Base-by-base conservation (phyloP, 2,888 invertebrate species). In the Pachymerium ferrugineum region DNA sequence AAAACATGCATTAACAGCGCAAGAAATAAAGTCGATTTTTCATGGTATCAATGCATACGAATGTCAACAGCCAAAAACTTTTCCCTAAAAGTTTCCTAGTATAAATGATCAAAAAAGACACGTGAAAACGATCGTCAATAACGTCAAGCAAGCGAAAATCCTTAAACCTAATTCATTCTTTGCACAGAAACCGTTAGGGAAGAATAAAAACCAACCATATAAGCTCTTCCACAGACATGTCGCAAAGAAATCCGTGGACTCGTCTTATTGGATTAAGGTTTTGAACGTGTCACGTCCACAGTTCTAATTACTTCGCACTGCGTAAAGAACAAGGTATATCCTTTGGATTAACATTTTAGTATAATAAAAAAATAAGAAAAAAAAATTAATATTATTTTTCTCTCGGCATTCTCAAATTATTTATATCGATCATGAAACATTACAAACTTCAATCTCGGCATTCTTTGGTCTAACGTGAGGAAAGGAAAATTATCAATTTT, bases 251-350 rank as follows among this genome's bases (percentile, higher is more conserved):
- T 62, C 62, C 28, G 62, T 62, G 28, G 62, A 62, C 62, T 62
- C 62, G 62, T 62, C 62, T 62, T 62, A 62, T 62, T 62, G 62
- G 62, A 62, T 62, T 62, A 62, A 62, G 62, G 62, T 62, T 38
- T 62, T 62, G 62, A 62, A 62, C 62, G 62, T 62, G 62, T 62
- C 62, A 62, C n/a, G 62, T 22, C 62, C 22, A 62, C n/a, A 62
- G 12, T 62, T 62, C 62, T 62, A 62, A 62, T 62, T 62, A 62
- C 62, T 62, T 62, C 62, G 25, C 62, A 62, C 28, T 25, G 62
- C 28, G 25, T 62, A 62, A 62, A 62, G 62, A 62, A 62, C 62
- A 62, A 62, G 22, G 62, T 62, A 62, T 62, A 22, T 25, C n/a
- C 14, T 8, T 25, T 28, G 25, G 62, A 62, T 62, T 62, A 62